Evolutionary conservation across 2,888 invertebrate species (phyloP), one percentile per base, ranked within the genome.

Genomic region (Coecobrya sp.): DNA sequence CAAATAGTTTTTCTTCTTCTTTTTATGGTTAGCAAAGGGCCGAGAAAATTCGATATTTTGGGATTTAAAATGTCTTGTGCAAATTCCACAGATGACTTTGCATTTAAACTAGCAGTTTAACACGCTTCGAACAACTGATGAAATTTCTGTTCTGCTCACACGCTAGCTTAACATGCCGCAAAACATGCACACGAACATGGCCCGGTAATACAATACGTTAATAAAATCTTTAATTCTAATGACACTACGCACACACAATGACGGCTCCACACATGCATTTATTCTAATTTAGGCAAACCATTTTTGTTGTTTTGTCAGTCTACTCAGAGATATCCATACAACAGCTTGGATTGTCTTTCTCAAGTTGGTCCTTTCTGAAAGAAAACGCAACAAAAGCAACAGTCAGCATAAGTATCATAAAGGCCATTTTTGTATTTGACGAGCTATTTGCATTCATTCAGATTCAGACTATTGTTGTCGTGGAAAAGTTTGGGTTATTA

Each of bases 41-140:
- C 86, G 79, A 79, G 62, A 86, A 86, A 70, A 90, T 55, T 85
- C 76, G 22, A 79, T 42, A 65, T n/a, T 30, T 76, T 62, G 25
- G 73, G 45, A 22, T 76, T 30, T 55, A 52, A 68, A 89, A 36
- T 30, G 45, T 86, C 81, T 79, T 68, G 85, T 76, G 91, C 86
- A 55, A 82, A 82, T 91, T 87, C 85, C 84, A 79, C 27, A n/a
- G 85, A 84, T 92, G 92, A 84, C 92, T 73, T 62, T 85, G 84
- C 92, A 92, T 92, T 76, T 88, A 92, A 92, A 88, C 92, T 73
- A 30, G 30, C 42, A 79, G 76, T 85, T 88, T 88, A 92, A 92
- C 92, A 92, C 92, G 92, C 92, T 92, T 88, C 79, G 62, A 45
- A 70, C 81, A 87, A 87, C 22, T 87, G 91, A 91, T 86, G 8